Conservation (phyloP, 2,113 vertebrate species). For the Ginglymostoma cirratum region DNA sequence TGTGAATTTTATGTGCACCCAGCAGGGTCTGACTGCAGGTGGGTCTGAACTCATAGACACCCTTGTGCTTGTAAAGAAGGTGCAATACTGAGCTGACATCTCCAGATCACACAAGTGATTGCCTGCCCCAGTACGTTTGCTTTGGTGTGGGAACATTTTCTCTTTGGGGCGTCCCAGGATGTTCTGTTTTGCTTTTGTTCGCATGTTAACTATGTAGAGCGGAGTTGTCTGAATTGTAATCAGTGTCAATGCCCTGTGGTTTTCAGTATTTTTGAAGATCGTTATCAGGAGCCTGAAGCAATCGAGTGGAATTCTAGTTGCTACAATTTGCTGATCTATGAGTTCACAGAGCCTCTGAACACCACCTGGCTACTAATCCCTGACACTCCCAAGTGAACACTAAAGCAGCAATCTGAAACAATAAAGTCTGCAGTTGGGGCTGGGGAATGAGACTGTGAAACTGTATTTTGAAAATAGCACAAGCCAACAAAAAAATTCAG, state of each 20-base stretch:
- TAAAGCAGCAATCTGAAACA: constrained; percentile 7
- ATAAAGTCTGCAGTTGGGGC: constrained; percentile 14
- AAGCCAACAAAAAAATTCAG: neutral
- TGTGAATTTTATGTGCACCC: neutral
- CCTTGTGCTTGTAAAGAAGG: neutral
- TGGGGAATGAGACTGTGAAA: neutral
- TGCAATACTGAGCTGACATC: neutral
- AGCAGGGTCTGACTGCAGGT: neutral
- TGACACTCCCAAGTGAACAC: constrained; percentile 3
- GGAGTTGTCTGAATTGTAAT: neutral
- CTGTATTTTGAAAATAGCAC: neutral
- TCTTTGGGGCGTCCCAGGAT: neutral
- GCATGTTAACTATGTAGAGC: neutral
- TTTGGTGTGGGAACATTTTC: neutral
- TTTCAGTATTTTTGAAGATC: neutral
- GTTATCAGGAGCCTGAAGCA: constrained; percentile 21
- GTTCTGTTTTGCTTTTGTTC: neutral
- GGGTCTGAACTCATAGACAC: neutral
- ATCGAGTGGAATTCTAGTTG: constrained; percentile 28
- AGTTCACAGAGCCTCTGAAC: constrained; percentile 18
- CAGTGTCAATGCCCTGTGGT: neutral
- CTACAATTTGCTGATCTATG: constrained; percentile 31
- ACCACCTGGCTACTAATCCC: constrained; percentile 35
- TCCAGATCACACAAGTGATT: neutral
- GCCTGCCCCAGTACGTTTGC: neutral